These are phyloP conservation scores for Hucho hucho DNA, from an alignment of 2,113 vertebrate genomes.

Conservation along the genomic window DNA sequence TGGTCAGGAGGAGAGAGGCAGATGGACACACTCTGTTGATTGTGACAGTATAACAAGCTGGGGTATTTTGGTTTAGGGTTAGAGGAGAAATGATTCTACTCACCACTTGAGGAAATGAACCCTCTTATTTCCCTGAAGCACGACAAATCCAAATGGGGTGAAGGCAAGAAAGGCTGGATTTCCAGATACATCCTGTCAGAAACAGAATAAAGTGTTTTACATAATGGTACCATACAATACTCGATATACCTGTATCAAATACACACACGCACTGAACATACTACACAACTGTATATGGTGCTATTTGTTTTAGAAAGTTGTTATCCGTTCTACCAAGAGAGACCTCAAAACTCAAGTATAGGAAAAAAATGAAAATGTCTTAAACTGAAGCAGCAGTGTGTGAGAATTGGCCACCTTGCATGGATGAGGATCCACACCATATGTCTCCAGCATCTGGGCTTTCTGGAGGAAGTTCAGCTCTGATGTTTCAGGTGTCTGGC, in stretches of 20 bases:
- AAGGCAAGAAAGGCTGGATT: constrained; percentile 95
- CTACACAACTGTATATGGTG: background rate
- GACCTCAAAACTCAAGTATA: background rate
- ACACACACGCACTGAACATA: background rate
- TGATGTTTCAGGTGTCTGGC: constrained; percentile 88
- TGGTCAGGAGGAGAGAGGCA: constrained; percentile 9
- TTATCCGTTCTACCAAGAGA: background rate
- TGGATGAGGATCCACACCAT: constrained; percentile 94
- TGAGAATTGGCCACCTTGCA: constrained; percentile 79
- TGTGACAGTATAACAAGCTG: too few species aligned
- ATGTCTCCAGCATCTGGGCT: constrained; percentile 96
- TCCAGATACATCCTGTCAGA: constrained; percentile 90
- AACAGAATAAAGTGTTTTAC: constrained; percentile 3
- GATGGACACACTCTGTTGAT: constrained; percentile 28
- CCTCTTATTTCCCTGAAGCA: constrained; percentile 95
- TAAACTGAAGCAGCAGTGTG: constrained; percentile 20
- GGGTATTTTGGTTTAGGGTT: background rate
- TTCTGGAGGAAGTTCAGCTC: constrained; percentile 95
- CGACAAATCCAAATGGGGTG: constrained; percentile 94
- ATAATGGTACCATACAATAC: background rate
- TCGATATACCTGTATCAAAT: background rate
- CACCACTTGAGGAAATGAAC: constrained; percentile 98
- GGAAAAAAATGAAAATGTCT: constrained; percentile 12
- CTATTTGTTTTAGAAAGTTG: background rate
- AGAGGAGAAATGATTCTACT: constrained; percentile 55